phyloP scores from a whole-genome alignment of 2,113 vertebrate species.

The Cervus canadensis region DNA sequence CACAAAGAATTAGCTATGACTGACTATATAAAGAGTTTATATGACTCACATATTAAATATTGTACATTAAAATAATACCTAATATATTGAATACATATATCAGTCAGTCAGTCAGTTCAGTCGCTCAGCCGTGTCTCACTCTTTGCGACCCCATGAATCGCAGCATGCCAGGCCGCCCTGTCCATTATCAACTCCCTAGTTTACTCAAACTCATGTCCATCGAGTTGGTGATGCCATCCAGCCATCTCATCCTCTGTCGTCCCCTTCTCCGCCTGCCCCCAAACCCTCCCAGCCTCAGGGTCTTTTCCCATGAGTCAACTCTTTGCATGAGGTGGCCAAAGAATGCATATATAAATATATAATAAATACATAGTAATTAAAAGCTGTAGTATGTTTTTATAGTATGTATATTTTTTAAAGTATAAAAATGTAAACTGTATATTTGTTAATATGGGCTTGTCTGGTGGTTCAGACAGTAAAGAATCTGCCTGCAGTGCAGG shows the following conservation, averaged over 20 bases:
- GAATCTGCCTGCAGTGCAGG: neutral
- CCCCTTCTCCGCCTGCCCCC: no score
- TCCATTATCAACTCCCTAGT: no score
- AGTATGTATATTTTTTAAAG: neutral
- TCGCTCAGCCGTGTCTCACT: no score
- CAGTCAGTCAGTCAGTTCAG: no score
- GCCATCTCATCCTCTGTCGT: no score
- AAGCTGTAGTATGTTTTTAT: neutral
- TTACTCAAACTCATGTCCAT: no score
- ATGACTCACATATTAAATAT: neutral
- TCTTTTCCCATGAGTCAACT: no score
- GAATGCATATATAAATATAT: neutral
- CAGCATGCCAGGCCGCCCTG: no score
- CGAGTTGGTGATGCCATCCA: no score
- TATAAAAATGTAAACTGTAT: neutral
- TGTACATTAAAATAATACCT: neutral
- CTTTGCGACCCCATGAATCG: no score
- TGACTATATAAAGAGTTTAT: neutral
- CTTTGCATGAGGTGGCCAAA: no score
- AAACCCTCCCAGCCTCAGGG: no score
- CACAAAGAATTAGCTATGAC: neutral
- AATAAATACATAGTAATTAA: neutral
- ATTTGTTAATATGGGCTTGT: neutral
- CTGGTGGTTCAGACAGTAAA: neutral
- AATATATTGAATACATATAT: neutral